Percentiles rank a stretch among this genome's conserved stretches.
These are phyloP conservation scores for Erebia epiphron DNA, from an alignment of 2,888 invertebrate species.

Conservation along the genomic window DNA sequence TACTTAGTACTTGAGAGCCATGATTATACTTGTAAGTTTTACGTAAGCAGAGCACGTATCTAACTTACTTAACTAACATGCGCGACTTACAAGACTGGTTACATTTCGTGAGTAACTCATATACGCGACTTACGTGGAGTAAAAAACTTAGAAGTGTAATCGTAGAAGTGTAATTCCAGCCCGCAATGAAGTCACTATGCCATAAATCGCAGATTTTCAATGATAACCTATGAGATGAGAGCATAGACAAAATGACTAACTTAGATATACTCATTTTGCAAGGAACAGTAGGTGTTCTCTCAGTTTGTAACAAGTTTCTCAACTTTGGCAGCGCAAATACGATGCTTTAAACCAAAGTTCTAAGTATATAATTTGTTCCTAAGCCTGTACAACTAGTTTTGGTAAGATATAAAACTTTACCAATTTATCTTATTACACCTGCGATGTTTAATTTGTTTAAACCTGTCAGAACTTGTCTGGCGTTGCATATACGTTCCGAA, in stretches of 20 bases:
- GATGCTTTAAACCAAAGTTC: constrained; percentile 33
- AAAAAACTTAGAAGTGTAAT: too few relatives aligned
- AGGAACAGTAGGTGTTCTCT: constrained; percentile 18
- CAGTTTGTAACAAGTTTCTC: constrained; percentile 32
- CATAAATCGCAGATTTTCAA: background rate
- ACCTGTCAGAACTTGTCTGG: constrained; percentile 13
- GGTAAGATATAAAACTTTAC: constrained; percentile 37
- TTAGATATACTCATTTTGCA: constrained; percentile 18
- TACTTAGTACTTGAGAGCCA: too few relatives aligned
- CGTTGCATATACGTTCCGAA: constrained; percentile 12
- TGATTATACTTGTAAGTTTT: too few relatives aligned
- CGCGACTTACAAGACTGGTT: too few relatives aligned
- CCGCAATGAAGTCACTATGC: too few relatives aligned
- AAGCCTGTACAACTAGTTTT: constrained; percentile 37
- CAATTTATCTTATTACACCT: constrained; percentile 38
- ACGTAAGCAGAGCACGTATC: too few relatives aligned
- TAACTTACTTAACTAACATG: too few relatives aligned
- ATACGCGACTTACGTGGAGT: too few relatives aligned
- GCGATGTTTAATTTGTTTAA: constrained; percentile 28
- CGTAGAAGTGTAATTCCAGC: too few relatives aligned
- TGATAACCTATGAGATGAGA: constrained; percentile 22
- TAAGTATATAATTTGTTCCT: constrained; percentile 36
- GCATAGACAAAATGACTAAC: constrained; percentile 16
- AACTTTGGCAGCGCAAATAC: constrained; percentile 37
- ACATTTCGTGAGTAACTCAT: too few relatives aligned